phyloP scores from a whole-genome alignment of 2,113 vertebrate species.

The Lathamus discolor region DNA sequence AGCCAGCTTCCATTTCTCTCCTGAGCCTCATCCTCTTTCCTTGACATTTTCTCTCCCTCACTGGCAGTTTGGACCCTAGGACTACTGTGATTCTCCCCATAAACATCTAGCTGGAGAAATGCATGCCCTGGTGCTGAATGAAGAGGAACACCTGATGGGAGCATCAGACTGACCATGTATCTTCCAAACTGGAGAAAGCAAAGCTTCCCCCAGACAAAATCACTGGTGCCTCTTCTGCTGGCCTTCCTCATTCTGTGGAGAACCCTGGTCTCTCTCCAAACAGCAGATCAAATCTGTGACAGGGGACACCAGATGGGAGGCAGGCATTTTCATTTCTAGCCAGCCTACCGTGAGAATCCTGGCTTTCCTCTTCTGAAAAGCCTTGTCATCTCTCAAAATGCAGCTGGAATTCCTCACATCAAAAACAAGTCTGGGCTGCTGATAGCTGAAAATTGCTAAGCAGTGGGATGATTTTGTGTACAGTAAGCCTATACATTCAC shows the following conservation, averaged over 20 bases:
- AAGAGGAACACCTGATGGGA: not conserved
- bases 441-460: conserved; percentile 16
- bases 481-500: not conserved
- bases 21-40: not conserved
- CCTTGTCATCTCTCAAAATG: conserved; percentile 25
- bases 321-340: conserved; percentile 22
- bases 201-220: not conserved
- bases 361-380: conserved; percentile 4
- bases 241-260: not conserved
- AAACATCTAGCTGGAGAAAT: not conserved
- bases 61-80: not conserved
- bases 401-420: conserved; percentile 32
- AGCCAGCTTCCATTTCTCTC: not conserved
- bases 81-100: not conserved
- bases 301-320: not conserved
- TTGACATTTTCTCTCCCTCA: not conserved
- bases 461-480: not conserved
- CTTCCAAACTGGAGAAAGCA: not conserved
- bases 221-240: not conserved
- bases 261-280: not conserved
- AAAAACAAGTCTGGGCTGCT: not conserved
- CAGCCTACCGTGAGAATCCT: not conserved
- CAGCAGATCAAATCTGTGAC: not conserved
- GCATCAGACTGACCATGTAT: not conserved
- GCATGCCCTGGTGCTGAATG: fast-evolving